Percentiles rank a stretch among this genome's conserved stretches.
phyloP scores from a whole-genome alignment of 2,797 vertebrate species.

The Myotis myotis region DNA sequence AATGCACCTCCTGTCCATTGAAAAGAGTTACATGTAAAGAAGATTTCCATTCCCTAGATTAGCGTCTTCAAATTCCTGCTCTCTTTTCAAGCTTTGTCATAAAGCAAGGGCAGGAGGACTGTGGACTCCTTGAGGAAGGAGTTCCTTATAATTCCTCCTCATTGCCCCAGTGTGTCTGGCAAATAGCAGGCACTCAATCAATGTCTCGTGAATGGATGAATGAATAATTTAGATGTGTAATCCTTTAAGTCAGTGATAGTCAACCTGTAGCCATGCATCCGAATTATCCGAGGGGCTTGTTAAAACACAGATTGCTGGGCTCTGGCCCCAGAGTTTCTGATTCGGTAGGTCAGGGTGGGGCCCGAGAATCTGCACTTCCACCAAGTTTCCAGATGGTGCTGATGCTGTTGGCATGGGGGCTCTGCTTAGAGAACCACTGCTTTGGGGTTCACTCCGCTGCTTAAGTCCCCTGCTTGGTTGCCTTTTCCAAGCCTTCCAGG shows the following conservation, averaged over 20 bases:
- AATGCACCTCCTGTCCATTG: constrained; percentile 32
- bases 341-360: background rate
- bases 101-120: background rate
- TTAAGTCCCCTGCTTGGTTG: background rate
- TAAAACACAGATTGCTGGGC: background rate
- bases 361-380: background rate
- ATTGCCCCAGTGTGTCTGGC: background rate
- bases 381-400: background rate
- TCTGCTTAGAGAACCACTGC: background rate
- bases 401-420: background rate
- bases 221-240: constrained; percentile 36
- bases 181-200: background rate
- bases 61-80: background rate
- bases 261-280: background rate
- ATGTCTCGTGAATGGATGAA: constrained; percentile 20
- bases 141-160: background rate
- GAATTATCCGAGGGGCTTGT: background rate
- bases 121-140: background rate
- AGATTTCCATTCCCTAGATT: constrained; percentile 13
- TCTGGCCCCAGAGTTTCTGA: background rate
- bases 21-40: constrained; percentile 18
- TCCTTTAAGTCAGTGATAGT: background rate
- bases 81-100: background rate
- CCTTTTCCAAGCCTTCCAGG: background rate
- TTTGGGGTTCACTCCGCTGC: background rate